Percentiles rank a stretch among this genome's conserved stretches.
phyloP scores from a whole-genome alignment of 2,113 vertebrate species.

The Lepisosteus osseus region DNA sequence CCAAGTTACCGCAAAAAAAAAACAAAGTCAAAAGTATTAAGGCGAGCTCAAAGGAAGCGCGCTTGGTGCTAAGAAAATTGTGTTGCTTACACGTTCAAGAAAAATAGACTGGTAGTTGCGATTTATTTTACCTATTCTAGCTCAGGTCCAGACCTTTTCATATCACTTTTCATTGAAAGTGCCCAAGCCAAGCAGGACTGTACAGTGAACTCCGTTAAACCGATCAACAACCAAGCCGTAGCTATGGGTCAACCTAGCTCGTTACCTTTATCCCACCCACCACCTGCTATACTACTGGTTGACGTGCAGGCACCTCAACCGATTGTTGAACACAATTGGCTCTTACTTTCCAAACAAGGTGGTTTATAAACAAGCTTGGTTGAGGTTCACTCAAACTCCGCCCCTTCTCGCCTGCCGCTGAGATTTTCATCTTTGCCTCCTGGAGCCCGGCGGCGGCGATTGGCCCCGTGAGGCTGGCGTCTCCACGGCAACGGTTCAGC shows the following conservation, averaged over 20 bases:
- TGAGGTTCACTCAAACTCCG: conserved; percentile 1
- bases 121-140: too few relatives aligned
- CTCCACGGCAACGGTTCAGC: background rate
- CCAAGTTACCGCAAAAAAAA: too few relatives aligned
- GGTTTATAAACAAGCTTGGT: background rate
- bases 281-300: background rate
- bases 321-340: conserved; percentile 3
- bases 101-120: too few relatives aligned
- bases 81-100: too few relatives aligned
- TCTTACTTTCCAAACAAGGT: background rate
- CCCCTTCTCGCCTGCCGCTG: background rate
- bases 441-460: conserved; percentile 32
- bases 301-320: background rate
- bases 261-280: background rate
- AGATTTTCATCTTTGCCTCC: conserved; percentile 38
- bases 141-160: too few relatives aligned
- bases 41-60: too few relatives aligned
- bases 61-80: too few relatives aligned
- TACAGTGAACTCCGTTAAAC: too few relatives aligned
- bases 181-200: too few relatives aligned
- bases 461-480: conserved; percentile 36
- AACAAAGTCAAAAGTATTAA: too few relatives aligned
- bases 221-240: too few relatives aligned
- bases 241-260: background rate
- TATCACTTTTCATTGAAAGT: too few relatives aligned